Evolutionary conservation across 92 coral and sea anemone species (phyloP).

Genomic region (Siderastrea radians): DNA sequence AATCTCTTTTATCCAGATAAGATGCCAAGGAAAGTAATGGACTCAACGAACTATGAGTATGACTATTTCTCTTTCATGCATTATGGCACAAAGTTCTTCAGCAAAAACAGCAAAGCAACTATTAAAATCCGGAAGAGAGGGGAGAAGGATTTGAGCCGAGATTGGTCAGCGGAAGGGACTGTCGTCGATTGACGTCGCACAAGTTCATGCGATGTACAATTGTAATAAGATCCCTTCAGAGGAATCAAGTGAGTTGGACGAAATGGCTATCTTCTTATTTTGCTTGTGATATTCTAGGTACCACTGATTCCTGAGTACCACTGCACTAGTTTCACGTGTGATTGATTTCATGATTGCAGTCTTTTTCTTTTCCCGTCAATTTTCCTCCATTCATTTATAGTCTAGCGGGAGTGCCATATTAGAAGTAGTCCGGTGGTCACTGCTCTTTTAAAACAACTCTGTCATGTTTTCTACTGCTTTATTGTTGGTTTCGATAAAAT

Average conservation of each 20-base stretch:
- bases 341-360: too few relatives aligned
- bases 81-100: conserved; percentile 92
- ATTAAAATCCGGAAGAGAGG: conserved; percentile 85
- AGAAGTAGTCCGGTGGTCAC: too few relatives aligned
- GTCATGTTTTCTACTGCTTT: too few relatives aligned
- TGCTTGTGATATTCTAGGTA: too few relatives aligned
- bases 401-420: too few relatives aligned
- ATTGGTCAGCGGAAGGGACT: conserved; percentile 96
- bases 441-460: too few relatives aligned
- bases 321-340: too few relatives aligned
- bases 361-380: too few relatives aligned
- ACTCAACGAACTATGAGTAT: conserved; percentile 94
- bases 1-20: conserved; percentile 66
- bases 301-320: too few relatives aligned
- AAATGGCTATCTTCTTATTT: too few relatives aligned
- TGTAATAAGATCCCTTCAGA: conserved; percentile 86
- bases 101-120: conserved; percentile 84
- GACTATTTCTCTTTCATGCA: conserved; percentile 98
- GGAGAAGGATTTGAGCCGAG: conserved; percentile 79
- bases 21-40: conserved; percentile 87
- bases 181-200: conserved; percentile 95
- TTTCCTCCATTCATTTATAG: too few relatives aligned
- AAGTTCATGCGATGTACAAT: conserved; percentile 95
- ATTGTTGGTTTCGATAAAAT: too few relatives aligned
- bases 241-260: conserved; percentile 71